Conservation (phyloP, 1,140 invertebrate species). For the Penaeus chinensis region DNA sequence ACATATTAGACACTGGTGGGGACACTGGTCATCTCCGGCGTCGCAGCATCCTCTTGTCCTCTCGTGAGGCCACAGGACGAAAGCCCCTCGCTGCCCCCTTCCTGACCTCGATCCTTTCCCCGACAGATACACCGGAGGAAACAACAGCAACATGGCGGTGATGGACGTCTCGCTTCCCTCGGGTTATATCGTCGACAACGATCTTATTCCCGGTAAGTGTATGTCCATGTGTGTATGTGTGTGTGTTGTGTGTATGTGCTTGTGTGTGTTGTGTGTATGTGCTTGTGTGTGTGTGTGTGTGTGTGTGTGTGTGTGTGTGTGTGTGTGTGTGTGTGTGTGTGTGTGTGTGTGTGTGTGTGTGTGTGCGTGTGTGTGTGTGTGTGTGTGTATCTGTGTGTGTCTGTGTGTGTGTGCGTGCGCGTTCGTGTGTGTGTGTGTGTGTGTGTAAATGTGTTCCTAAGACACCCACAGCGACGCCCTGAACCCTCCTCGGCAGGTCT, state of each 20-base stretch:
- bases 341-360: constrained; percentile 3
- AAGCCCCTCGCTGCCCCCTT: neutral
- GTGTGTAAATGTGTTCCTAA: neutral
- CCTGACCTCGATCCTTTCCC: neutral
- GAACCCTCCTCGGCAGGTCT: constrained; percentile 41
- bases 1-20: too few species aligned
- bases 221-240: constrained; percentile 22
- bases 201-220: constrained; percentile 77
- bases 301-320: neutral
- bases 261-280: neutral
- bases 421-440: neutral
- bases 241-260: neutral
- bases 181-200: constrained; percentile 84
- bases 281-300: neutral
- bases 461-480: neutral
- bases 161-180: constrained; percentile 88
- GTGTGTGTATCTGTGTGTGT: neutral
- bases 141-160: constrained; percentile 88
- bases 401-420: neutral
- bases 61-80: too few species aligned
- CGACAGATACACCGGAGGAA: constrained; percentile 67
- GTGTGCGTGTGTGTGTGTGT: neutral
- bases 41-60: too few species aligned
- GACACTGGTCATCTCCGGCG: too few species aligned
- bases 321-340: neutral